Evolutionary conservation across 2,888 invertebrate species (phyloP).

Genomic region (Ecdyonurus torrentis): DNA sequence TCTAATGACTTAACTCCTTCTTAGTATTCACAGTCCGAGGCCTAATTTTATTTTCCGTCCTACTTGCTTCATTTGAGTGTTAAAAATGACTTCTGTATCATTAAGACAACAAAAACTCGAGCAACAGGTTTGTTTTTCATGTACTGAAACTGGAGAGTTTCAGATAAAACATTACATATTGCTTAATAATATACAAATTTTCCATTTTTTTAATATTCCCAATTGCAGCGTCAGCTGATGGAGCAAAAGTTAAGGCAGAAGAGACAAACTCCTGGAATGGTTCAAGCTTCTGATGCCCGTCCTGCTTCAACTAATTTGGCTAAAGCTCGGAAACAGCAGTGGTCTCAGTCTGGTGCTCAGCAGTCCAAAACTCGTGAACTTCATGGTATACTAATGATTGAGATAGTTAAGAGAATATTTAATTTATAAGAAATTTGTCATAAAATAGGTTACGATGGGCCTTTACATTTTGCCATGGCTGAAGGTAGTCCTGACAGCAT

Average conservation of each 20-base stretch:
- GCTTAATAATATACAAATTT: slow-evolving; percentile 10
- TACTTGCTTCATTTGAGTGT: neutral
- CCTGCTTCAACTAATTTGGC: slow-evolving; percentile 13
- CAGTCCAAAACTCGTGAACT: slow-evolving; percentile 37
- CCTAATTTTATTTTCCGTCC: neutral
- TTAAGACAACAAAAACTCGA: slow-evolving; percentile 69
- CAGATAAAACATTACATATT: slow-evolving; percentile 3
- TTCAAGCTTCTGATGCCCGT: slow-evolving; percentile 62
- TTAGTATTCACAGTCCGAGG: neutral
- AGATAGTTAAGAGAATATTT: neutral
- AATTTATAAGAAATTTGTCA: slow-evolving; percentile 2
- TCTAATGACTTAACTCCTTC: neutral
- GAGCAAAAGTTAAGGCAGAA: slow-evolving; percentile 81
- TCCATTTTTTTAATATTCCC: slow-evolving; percentile 12
- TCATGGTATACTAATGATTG: slow-evolving; percentile 35
- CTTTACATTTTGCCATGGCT: slow-evolving; percentile 69
- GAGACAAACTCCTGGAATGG: slow-evolving; percentile 67
- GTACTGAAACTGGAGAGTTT: no score
- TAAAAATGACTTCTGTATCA: slow-evolving; percentile 25
- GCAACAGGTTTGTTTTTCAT: slow-evolving; percentile 51
- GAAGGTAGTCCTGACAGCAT: slow-evolving; percentile 56
- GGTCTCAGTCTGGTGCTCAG: slow-evolving; percentile 12
- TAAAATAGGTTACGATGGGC: slow-evolving; percentile 61
- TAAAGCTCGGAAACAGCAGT: slow-evolving; percentile 12
- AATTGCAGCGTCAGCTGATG: slow-evolving; percentile 60